Conservation (phyloP, 2,113 vertebrate species). For the Ammodramus savannarum region DNA sequence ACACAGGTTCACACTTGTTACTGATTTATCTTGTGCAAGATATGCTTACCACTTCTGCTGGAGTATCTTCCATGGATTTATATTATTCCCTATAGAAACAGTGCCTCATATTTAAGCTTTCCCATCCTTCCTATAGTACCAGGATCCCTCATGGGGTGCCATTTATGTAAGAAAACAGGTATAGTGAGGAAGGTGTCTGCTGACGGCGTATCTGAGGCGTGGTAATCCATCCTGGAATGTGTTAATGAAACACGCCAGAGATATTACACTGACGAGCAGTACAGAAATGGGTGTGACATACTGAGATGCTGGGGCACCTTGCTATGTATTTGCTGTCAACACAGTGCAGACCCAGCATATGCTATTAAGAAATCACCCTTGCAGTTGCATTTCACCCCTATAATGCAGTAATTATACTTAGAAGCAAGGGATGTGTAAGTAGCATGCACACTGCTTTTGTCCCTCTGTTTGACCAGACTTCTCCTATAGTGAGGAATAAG, state of each 20-base stretch:
- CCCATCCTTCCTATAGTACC: neutral
- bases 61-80: neutral
- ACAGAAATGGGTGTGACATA: slow-evolving; percentile 10
- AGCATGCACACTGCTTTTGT: neutral
- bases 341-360: neutral
- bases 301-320: neutral
- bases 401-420: neutral
- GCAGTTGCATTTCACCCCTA: neutral
- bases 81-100: neutral
- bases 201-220: neutral
- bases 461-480: neutral
- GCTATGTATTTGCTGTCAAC: neutral
- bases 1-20: neutral
- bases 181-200: neutral
- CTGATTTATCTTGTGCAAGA: neutral
- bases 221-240: slow-evolving; percentile 24
- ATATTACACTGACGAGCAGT: neutral
- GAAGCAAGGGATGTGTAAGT: neutral
- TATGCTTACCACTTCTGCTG: neutral
- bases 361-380: slow-evolving; percentile 13
- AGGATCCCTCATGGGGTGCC: neutral
- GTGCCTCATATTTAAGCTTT: neutral
- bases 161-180: neutral
- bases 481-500: neutral
- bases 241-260: slow-evolving; percentile 32